Percentiles rank a stretch among this genome's conserved stretches.
phyloP scores from a whole-genome alignment of 2,888 invertebrate species.

The Isoperla grammatica region DNA sequence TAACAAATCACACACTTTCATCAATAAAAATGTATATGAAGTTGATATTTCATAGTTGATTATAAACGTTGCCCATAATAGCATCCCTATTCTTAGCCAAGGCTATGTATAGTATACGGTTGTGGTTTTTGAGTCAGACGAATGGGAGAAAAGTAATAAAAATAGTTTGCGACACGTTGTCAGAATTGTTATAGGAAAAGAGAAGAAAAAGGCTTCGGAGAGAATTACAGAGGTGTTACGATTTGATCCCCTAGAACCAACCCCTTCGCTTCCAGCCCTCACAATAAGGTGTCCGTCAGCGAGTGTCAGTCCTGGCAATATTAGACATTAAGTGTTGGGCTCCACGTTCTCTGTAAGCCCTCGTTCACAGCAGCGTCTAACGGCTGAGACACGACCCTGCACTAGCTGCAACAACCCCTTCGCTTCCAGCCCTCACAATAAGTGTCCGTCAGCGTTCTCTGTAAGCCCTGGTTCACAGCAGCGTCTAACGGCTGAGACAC shows the following conservation, averaged over 20 bases:
- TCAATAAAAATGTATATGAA: too few species aligned
- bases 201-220: background rate
- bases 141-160: background rate
- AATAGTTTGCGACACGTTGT: background rate
- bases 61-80: too few species aligned
- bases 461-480: too few species aligned
- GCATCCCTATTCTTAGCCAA: too few species aligned
- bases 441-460: background rate
- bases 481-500: too few species aligned
- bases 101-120: too few species aligned
- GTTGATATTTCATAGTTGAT: too few species aligned
- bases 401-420: too few species aligned
- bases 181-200: conserved; percentile 4
- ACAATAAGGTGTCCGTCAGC: conserved; percentile 5
- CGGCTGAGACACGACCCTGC: too few species aligned
- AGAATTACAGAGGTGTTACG: conserved; percentile 5
- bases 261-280: conserved; percentile 3
- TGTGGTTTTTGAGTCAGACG: background rate
- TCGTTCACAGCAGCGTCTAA: too few species aligned
- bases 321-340: conserved; percentile 6
- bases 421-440: background rate
- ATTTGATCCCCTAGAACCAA: conserved; percentile 4
- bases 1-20: too few species aligned
- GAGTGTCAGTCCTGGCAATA: conserved; percentile 2
- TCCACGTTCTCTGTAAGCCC: too few species aligned